Evolutionary conservation across 2,113 vertebrate genomes (phyloP), one percentile per base, ranked within the genome.

Genomic region (Felis catus): DNA sequence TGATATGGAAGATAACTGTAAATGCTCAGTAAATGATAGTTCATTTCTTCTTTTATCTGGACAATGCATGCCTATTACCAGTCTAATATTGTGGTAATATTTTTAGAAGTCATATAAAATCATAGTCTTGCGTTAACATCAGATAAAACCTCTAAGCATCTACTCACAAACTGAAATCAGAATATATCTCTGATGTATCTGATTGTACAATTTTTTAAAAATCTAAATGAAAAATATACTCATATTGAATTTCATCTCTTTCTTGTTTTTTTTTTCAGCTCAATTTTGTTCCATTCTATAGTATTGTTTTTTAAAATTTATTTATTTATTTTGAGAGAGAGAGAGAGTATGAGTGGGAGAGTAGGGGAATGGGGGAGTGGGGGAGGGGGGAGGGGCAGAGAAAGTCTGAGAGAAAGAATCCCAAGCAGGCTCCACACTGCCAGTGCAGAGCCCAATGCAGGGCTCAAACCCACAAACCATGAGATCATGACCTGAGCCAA

Each of bases 101-200:
- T 90, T 95, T 94, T 90, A 92, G 79, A 95, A 95, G 18, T 9
- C 23, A 82, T 66, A 58, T 63, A 89, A 79, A 78, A 83, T 36
- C n/a, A 89, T 6, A 51, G 33, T n/a, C 12, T 82, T 12, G 0
- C 23, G 39, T 61, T 91, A 84, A 90, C 10, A 53, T 51, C 81
- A 86, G 36, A 78, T 68, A 89, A 83, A 87, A 86, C 9, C n/a
- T 92, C 15, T 7, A 80, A 83, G 55, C 16, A 19, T 79, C 85
- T 89, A 82, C 2, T 36, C 33, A 48, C 39, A 89, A 61, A 14
- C 0, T 65, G 39, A 93, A 81, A 74, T 92, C 25, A 86, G 68
- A 36, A 82, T 82, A 12, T 18, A 4, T 92, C 53, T 89, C 27
- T 80, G 25, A 65, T 21, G 10, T 55, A n/a, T 89, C 41, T 66